Conservation (phyloP, 2,888 invertebrate genomes). For the Amorpha juglandis region DNA sequence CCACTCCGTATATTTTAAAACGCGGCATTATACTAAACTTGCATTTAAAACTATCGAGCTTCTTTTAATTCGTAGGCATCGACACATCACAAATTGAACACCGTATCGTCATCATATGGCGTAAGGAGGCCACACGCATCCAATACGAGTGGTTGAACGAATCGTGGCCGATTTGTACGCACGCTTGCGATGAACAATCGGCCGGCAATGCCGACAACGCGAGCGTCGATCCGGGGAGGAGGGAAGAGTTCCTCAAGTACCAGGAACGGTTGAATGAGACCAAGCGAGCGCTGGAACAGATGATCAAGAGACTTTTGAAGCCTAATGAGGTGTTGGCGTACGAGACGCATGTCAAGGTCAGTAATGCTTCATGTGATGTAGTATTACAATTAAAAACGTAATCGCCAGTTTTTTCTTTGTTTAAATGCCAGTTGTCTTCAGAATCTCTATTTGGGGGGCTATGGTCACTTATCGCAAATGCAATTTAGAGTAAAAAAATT, state of each 20-base stretch:
- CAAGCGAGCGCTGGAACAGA: slow-evolving; percentile 88
- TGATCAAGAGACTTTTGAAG: slow-evolving; percentile 88
- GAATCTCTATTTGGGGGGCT: too few relatives aligned
- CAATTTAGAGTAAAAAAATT: too few relatives aligned
- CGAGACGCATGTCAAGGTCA: slow-evolving; percentile 90
- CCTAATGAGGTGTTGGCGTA: slow-evolving; percentile 90
- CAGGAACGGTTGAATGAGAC: slow-evolving; percentile 87
- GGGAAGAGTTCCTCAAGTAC: slow-evolving; percentile 66
- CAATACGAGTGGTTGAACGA: slow-evolving; percentile 95
- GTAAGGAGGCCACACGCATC: slow-evolving; percentile 92
- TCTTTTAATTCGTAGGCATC: slow-evolving; percentile 76
- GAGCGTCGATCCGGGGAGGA: slow-evolving; percentile 53
- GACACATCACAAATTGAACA: slow-evolving; percentile 83
- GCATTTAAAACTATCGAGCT: background rate
- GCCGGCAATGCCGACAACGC: slow-evolving; percentile 46
- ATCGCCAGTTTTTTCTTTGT: too few relatives aligned
- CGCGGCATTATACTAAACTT: background rate
- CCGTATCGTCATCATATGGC: slow-evolving; percentile 95
- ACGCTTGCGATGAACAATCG: slow-evolving; percentile 58
- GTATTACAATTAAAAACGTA: too few relatives aligned
- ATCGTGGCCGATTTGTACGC: slow-evolving; percentile 86
- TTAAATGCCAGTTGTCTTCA: too few relatives aligned
- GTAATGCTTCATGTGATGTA: background rate
- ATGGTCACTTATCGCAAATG: too few relatives aligned
- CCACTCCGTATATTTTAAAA: background rate